phyloP scores from a whole-genome alignment of 2,888 invertebrate species.

The Drosophila infuscata region DNA sequence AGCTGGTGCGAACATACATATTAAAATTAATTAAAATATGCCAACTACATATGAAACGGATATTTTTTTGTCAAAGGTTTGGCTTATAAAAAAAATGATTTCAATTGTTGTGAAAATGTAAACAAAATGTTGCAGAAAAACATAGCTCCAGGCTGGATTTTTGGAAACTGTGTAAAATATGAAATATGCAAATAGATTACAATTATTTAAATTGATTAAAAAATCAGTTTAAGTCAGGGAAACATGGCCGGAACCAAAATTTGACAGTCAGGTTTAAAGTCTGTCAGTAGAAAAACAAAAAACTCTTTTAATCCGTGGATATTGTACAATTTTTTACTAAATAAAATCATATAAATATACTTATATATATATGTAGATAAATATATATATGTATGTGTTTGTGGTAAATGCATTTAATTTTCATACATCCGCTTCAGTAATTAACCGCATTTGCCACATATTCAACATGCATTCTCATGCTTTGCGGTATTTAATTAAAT shows the following conservation, averaged over 20 bases:
- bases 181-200: neutral
- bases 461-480: neutral
- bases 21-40: slow-evolving; percentile 37
- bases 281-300: neutral
- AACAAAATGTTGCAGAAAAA: neutral
- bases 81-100: neutral
- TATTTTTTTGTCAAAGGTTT: slow-evolving; percentile 3
- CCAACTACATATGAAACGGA: slow-evolving; percentile 5
- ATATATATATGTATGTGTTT: too few species aligned
- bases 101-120: neutral
- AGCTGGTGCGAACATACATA: slow-evolving; percentile 16
- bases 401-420: neutral
- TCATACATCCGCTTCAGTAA: slow-evolving; percentile 4
- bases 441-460: slow-evolving; percentile 14
- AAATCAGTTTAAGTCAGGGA: neutral
- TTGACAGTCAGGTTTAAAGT: neutral
- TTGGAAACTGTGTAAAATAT: neutral
- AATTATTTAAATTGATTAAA: neutral
- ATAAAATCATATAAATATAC: neutral
- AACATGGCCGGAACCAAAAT: neutral
- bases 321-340: neutral
- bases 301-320: neutral
- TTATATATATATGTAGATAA: too few species aligned
- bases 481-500: slow-evolving; percentile 49
- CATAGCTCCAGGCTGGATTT: neutral